Percentiles rank a stretch among this genome's conserved stretches.
These are phyloP conservation scores for Drosophila guanche DNA, from an alignment of 1,140 invertebrate genomes.

Conservation along the genomic window DNA sequence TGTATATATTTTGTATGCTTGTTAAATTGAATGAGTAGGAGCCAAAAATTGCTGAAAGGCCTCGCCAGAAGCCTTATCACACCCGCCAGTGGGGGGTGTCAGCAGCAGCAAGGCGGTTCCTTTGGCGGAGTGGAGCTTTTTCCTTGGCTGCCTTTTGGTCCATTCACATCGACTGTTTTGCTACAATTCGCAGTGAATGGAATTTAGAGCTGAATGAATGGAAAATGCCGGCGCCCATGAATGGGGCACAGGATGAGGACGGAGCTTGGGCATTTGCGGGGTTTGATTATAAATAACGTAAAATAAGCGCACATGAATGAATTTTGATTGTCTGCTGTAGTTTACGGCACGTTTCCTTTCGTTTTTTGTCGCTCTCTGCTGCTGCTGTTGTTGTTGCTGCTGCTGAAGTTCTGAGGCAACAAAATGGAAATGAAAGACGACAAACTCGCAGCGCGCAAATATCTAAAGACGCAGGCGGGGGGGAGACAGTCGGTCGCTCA, in stretches of 20 bases:
- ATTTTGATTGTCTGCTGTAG: constrained; percentile 78
- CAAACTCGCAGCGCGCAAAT: constrained; percentile 32
- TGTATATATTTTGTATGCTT: constrained; percentile 22
- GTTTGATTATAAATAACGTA: constrained; percentile 77
- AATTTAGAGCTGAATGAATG: constrained; percentile 62
- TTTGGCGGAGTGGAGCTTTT: too few species aligned
- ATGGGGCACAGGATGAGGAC: constrained; percentile 2
- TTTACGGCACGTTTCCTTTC: constrained; percentile 73
- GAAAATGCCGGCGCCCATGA: constrained; percentile 33
- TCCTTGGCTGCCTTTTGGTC: not conserved
- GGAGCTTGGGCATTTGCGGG: not conserved
- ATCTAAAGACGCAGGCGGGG: constrained; percentile 10
- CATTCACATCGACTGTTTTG: constrained; percentile 51
- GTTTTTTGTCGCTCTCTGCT: constrained; percentile 19
- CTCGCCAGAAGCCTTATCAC: constrained; percentile 26
- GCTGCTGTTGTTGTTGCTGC: constrained; percentile 3
- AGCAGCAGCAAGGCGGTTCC: too few species aligned
- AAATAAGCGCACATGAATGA: constrained; percentile 79
- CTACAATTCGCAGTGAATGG: constrained; percentile 70
- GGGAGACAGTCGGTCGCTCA: constrained; percentile 8
- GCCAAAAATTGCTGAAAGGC: constrained; percentile 17
- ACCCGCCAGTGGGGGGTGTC: not conserved
- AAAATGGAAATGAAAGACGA: constrained; percentile 60
- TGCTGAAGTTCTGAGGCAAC: constrained; percentile 29
- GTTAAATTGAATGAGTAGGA: constrained; percentile 29